Conservation (phyloP, 2,797 vertebrate genomes). For the Lophotriccus pileatus region DNA sequence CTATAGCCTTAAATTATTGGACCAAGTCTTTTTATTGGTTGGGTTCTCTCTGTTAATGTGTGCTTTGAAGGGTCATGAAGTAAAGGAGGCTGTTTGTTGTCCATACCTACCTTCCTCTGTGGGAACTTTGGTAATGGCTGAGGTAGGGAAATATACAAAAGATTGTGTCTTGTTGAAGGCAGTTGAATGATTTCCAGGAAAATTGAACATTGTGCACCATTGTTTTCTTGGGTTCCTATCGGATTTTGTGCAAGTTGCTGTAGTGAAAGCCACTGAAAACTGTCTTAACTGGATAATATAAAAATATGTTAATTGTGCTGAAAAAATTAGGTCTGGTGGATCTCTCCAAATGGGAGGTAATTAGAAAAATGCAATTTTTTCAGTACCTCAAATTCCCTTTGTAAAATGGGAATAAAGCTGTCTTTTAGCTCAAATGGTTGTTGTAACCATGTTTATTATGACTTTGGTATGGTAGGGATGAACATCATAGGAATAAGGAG, state of each 20-base stretch:
- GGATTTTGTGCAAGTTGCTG: neutral
- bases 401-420: neutral
- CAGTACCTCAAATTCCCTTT: neutral
- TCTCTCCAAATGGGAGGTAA: neutral
- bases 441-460: neutral
- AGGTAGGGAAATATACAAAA: neutral
- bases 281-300: neutral
- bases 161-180: neutral
- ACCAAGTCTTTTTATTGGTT: neutral
- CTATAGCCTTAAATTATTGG: neutral
- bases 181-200: neutral
- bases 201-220: neutral
- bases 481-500: neutral
- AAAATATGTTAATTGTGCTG: neutral
- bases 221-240: neutral
- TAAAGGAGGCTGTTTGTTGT: neutral
- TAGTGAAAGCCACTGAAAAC: neutral
- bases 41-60: neutral
- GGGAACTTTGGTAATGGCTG: neutral
- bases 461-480: neutral
- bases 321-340: neutral
- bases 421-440: neutral
- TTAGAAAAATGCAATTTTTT: neutral
- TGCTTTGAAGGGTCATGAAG: neutral
- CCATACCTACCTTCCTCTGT: neutral